phyloP scores from a whole-genome alignment of 2,113 vertebrate genomes.

The human (Homo sapiens) region GRCh38 chr6:109220501-109221000 shows the following conservation, averaged over 20 bases:
- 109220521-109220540: too few relatives aligned
- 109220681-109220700: neutral
- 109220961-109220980: neutral
- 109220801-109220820: neutral
- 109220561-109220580: neutral
- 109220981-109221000: constrained; percentile 11
- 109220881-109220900: neutral
- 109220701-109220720: neutral
- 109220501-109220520: neutral
- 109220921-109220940: constrained; percentile 38
- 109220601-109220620: neutral
- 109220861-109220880: neutral
- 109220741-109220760: neutral
- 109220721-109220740: neutral
- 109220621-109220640: neutral
- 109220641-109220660: neutral
- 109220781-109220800: neutral
- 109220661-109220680: neutral
- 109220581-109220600: neutral
- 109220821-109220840: neutral
- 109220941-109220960: constrained; percentile 22
- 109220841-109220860: neutral
- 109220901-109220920: constrained; percentile 39
- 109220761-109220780: neutral
- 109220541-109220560: neutral